Conservation (phyloP, 1,140 invertebrate species). For the Gyrodactylus bullatarudis region DNA sequence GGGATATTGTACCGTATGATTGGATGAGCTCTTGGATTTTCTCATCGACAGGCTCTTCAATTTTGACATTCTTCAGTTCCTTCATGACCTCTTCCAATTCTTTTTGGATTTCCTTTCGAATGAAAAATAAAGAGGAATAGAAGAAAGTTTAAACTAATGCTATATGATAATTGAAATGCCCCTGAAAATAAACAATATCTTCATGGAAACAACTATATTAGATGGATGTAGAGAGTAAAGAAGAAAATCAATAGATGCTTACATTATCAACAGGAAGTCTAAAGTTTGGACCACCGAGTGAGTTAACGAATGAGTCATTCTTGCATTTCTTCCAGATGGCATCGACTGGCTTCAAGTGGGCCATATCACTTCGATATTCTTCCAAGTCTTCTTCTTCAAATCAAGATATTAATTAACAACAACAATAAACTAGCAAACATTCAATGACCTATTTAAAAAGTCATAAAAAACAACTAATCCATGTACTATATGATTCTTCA, state of each 20-base stretch:
- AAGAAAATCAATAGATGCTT: background rate
- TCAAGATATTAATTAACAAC: no score
- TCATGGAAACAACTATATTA: background rate
- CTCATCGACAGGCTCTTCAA: background rate
- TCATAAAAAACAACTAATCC: no score
- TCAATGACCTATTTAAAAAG: no score
- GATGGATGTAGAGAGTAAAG: no score
- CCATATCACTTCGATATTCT: background rate
- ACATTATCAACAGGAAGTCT: background rate
- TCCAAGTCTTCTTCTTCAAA: no score
- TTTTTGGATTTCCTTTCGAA: background rate
- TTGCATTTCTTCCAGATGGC: background rate
- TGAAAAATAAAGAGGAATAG: no score
- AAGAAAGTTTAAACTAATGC: no score
- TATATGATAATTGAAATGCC: no score
- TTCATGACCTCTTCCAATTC: background rate
- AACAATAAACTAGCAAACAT: no score
- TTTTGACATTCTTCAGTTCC: background rate
- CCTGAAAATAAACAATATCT: no score
- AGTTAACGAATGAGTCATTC: background rate
- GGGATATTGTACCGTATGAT: background rate
- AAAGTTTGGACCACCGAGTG: background rate
- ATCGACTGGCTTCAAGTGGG: background rate
- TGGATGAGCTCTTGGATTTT: background rate
- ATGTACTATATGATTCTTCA: no score